Evolutionary conservation across 2,797 vertebrate genomes (phyloP), one percentile per base, ranked within the genome.

Genomic region (Chelidonichthys spinosus): DNA sequence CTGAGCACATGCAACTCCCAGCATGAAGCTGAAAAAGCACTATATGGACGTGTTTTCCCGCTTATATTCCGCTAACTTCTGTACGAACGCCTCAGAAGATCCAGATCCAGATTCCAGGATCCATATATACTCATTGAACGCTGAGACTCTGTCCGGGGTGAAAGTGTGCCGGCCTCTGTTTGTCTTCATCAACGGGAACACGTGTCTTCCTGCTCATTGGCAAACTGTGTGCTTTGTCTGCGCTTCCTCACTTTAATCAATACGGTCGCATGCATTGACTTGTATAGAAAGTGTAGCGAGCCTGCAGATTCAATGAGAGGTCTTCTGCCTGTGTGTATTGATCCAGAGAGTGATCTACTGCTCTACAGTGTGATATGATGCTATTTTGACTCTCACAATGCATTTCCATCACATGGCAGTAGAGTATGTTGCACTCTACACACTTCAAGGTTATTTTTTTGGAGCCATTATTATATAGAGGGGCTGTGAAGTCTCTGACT

Each of bases 121-220:
- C 79, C 56, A 75, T 74, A 69, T 77, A 46, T 25, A 25, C 25
- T 68, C 66, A 82, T 65, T 83, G 79, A 85, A 73, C 65, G 78
- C 17, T 10, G 42, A 61, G 69, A 62, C 53, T 71, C 25, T 75
- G 69, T 75, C 72, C 32, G 44, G 66, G 63, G 77, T 25, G 25
- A 25, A 25, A 25, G 25, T 25, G 25, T 25, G 25, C 25, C 25
- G 25, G 25, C 25, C 69, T 79, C 64, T 85, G 75, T 85, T 81
- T 74, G 83, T 87, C 84, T 90, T 87, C 72, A 79, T 91, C 78
- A 79, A 61, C 15, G 25, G 58, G 25, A 78, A 73, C 76, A 50
- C 7, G 61, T 79, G 72, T 76, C 74, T 69, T 43, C 72, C n/a
- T 32, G 37, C 62, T 84, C 76, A 78, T 79, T 83, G 72, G 69